Conservation (phyloP, 2,113 vertebrate genomes). For the Malurus alboscapulatus region DNA sequence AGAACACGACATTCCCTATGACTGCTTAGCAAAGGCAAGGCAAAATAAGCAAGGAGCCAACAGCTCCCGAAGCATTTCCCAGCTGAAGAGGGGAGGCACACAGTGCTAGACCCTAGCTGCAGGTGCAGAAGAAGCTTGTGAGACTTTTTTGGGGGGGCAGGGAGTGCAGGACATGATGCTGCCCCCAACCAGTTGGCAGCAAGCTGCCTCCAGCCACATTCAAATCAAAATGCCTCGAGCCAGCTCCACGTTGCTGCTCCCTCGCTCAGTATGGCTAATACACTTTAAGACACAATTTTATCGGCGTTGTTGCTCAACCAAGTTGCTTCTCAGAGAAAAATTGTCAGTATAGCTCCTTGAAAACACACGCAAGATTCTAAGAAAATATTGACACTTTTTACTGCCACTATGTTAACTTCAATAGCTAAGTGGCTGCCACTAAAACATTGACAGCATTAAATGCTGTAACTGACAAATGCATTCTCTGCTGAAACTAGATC, state of each 20-base stretch:
- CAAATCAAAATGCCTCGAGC: not conserved
- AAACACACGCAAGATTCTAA: not conserved
- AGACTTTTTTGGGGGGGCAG: not conserved
- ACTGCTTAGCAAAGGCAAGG: not conserved
- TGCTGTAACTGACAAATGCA: not conserved
- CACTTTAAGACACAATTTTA: not conserved
- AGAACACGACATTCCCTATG: rapidly evolving
- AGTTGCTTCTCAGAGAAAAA: not conserved
- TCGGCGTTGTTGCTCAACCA: not conserved
- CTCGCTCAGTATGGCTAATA: not conserved
- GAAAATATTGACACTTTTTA: not conserved
- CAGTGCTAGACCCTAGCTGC: not conserved
- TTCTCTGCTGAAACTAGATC: not conserved
- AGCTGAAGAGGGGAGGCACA: not conserved
- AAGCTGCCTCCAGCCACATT: not conserved
- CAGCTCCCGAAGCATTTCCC: not conserved
- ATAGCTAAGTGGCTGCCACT: not conserved
- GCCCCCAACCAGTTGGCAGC: not conserved
- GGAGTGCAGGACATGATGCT: not conserved
- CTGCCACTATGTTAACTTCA: not conserved
- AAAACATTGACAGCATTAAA: not conserved
- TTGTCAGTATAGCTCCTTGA: not conserved
- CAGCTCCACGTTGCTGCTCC: not conserved
- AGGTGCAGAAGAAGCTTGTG: not conserved
- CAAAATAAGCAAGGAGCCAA: not conserved